Percentiles rank a stretch among this genome's conserved stretches.
phyloP scores from a whole-genome alignment of 2,888 invertebrate genomes.

The Orgyia antiqua region DNA sequence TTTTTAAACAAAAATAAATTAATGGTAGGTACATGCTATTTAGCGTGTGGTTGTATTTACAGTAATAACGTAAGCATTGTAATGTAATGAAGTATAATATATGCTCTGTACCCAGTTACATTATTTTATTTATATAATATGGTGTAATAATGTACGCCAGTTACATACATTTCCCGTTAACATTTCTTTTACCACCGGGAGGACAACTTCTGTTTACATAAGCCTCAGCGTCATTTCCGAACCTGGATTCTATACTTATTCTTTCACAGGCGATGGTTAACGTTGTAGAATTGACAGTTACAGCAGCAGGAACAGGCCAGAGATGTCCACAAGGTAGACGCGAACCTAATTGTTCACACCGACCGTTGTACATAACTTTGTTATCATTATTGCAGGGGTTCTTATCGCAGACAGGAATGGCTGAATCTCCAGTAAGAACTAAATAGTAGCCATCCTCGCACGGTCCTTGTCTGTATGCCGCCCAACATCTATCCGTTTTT shows the following conservation, averaged over 20 bases:
- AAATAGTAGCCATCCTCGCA: constrained; percentile 77
- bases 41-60: no score
- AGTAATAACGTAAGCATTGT: no score
- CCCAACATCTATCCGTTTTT: constrained; percentile 78
- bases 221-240: constrained; percentile 27
- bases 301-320: constrained; percentile 46
- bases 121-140: no score
- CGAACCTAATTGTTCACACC: constrained; percentile 60
- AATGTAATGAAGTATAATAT: no score
- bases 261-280: constrained; percentile 76
- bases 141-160: no score
- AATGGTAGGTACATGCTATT: no score
- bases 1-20: no score
- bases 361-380: constrained; percentile 56
- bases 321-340: constrained; percentile 56
- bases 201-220: constrained; percentile 26
- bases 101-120: no score
- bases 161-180: constrained; percentile 45
- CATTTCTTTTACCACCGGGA: constrained; percentile 50
- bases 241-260: constrained; percentile 40
- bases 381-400: constrained; percentile 81
- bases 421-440: constrained; percentile 64
- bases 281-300: constrained; percentile 80
- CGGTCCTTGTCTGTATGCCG: constrained; percentile 81
- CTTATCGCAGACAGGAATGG: constrained; percentile 76